Evolutionary conservation across 2,888 invertebrate species (phyloP), one percentile per base, ranked within the genome.

Genomic region (Alviniconcha strummeri): DNA sequence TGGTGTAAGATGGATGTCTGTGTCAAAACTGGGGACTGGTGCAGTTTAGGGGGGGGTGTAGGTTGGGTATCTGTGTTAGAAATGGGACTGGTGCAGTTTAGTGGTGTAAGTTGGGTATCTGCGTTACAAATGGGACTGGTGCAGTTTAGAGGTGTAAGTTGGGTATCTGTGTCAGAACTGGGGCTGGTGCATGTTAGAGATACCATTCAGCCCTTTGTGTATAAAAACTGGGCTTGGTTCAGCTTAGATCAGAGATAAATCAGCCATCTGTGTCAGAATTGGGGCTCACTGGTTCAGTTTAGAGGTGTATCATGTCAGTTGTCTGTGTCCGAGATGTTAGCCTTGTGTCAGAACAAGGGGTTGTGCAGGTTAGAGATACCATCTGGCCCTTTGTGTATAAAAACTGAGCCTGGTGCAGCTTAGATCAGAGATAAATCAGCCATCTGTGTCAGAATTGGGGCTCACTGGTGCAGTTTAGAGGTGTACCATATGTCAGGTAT

Each of bases 61-160:
- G 3, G 36, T 36, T 36, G 36, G 36, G 36, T 36, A 36, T 36
- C 36, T 36, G 36, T 36, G 36, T 36, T 36, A 36, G 36, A 36
- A 36, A 36, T 36, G 36, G 98, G 98, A 87, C 96, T 97, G 85
- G 98, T 98, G 79, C 98, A 98, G 95, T 98, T 99, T 94, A 96
- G 98, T 94, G 98, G 98, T 95, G 97, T 98, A 95, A 96, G 96
- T 96, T 15, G 36, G 36, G 36, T 36, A 36, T 36, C 36, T 36
- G 36, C 3, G 36, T 36, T 3, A 36, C 1, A 36, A 36, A 0
- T 36, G 36, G 67, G 98, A 87, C 96, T 97, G 85, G 98, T 98
- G 79, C 98, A 98, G 95, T 98, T 99, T 94, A 96, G 98, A 94
- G 98, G 98, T 95, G 97, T 98, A 95, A 96, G 96, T 96, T 15